Conservation (phyloP, 2,797 vertebrate genomes). For the Pygocentrus nattereri region DNA sequence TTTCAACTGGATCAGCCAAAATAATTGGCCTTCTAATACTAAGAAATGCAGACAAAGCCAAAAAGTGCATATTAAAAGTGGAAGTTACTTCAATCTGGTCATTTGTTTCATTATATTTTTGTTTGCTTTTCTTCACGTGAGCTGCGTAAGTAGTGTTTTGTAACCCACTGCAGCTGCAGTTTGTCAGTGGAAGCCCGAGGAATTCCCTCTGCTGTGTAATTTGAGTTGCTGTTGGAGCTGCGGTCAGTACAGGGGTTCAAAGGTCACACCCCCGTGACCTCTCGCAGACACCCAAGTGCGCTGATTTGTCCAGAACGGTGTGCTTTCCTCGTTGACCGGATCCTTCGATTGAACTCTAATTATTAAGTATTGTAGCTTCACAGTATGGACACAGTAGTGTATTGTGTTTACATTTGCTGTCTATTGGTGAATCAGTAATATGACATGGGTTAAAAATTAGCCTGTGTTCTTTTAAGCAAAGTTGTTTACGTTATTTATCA, state of each 20-base stretch:
- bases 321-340: background rate
- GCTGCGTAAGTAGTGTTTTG: background rate
- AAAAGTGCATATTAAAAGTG: background rate
- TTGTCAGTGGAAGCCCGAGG: background rate
- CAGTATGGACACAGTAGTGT: no score
- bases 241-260: background rate
- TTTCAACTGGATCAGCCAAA: no score
- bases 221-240: background rate
- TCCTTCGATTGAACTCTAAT: no score
- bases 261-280: background rate
- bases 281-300: background rate
- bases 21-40: background rate
- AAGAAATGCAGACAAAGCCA: background rate
- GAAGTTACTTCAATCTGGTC: background rate
- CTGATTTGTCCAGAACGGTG: background rate
- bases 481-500: no score
- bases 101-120: background rate
- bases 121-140: no score
- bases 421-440: no score
- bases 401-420: no score
- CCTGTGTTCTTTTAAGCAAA: no score
- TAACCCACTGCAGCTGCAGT: background rate
- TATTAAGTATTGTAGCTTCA: no score
- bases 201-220: conserved; percentile 3
- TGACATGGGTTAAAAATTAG: no score